Conservation (phyloP, 2,888 invertebrate species). For the Eupithecia exiguata region DNA sequence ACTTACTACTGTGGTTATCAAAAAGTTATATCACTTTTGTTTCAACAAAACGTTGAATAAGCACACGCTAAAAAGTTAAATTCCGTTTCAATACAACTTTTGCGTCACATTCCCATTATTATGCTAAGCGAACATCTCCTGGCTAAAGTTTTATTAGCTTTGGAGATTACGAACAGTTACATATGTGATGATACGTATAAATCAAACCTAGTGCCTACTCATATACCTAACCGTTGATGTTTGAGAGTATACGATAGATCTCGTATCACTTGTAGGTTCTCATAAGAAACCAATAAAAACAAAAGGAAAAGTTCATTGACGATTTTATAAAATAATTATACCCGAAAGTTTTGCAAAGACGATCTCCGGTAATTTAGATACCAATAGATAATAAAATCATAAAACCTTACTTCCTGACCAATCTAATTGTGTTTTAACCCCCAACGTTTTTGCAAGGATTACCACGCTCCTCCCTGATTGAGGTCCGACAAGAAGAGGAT, state of each 20-base stretch:
- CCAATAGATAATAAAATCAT: conserved; percentile 37
- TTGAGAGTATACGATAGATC: neutral
- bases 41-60: conserved; percentile 50
- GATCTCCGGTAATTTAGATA: conserved; percentile 24
- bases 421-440: conserved; percentile 49
- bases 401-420: conserved; percentile 42
- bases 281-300: neutral
- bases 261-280: neutral
- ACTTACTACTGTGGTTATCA: conserved; percentile 56
- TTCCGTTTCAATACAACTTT: conserved; percentile 41
- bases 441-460: conserved; percentile 48
- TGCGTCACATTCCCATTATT: conserved; percentile 24
- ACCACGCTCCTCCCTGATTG: conserved; percentile 54
- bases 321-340: neutral
- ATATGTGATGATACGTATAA: conserved; percentile 8
- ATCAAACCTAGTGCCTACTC: conserved; percentile 5
- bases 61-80: conserved; percentile 47
- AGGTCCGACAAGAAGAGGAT: conserved; percentile 59
- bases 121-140: conserved; percentile 26
- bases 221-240: neutral
- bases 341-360: neutral
- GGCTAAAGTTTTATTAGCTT: conserved; percentile 31
- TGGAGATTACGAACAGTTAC: conserved; percentile 19
- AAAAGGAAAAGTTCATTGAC: neutral
- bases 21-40: conserved; percentile 59